Evolutionary conservation across 2,888 invertebrate genomes (phyloP).

Genomic region (Copidosoma aretas): DNA sequence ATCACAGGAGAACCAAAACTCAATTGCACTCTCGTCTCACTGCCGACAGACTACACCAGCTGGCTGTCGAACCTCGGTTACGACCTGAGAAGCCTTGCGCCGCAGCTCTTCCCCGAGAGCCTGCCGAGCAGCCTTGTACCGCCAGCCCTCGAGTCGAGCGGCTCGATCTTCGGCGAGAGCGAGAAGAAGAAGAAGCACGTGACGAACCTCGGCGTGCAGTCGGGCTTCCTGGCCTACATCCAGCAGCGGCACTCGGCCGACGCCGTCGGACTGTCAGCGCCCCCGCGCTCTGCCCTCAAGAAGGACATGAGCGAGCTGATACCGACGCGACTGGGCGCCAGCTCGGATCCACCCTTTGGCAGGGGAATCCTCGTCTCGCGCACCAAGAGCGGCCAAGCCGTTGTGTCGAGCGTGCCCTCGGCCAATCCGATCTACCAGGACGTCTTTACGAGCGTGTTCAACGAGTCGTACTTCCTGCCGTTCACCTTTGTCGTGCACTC

Average conservation of each 20-base stretch:
- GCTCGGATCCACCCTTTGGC: constrained; percentile 89
- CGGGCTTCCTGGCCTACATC: constrained; percentile 84
- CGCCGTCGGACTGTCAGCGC: constrained; percentile 77
- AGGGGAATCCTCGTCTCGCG: constrained; percentile 83
- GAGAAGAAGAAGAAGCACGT: constrained; percentile 57
- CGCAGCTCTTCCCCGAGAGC: constrained; percentile 80
- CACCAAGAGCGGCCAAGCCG: constrained; percentile 78
- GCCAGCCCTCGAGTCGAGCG: constrained; percentile 70
- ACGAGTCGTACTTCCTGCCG: constrained; percentile 84
- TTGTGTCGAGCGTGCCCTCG: constrained; percentile 85
- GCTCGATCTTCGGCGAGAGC: constrained; percentile 64
- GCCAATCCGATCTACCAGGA: constrained; percentile 91
- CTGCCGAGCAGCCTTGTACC: constrained; percentile 74
- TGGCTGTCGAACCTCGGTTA: constrained; percentile 88
- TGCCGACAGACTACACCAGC: constrained; percentile 75
- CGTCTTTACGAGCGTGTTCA: constrained; percentile 91
- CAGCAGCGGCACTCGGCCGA: constrained; percentile 80
- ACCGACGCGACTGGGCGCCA: constrained; percentile 79
- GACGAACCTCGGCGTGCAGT: constrained; percentile 77
- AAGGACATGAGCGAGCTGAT: constrained; percentile 76
- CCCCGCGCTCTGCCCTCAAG: constrained; percentile 80
- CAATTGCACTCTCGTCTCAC: too few relatives aligned
- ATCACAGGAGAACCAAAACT: too few relatives aligned
- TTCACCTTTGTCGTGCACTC: constrained; percentile 88
- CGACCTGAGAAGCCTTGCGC: constrained; percentile 83